Evolutionary conservation across 1,140 invertebrate genomes (phyloP), one percentile per base, ranked within the genome.

Genomic region (Trichogramma pretiosum): DNA sequence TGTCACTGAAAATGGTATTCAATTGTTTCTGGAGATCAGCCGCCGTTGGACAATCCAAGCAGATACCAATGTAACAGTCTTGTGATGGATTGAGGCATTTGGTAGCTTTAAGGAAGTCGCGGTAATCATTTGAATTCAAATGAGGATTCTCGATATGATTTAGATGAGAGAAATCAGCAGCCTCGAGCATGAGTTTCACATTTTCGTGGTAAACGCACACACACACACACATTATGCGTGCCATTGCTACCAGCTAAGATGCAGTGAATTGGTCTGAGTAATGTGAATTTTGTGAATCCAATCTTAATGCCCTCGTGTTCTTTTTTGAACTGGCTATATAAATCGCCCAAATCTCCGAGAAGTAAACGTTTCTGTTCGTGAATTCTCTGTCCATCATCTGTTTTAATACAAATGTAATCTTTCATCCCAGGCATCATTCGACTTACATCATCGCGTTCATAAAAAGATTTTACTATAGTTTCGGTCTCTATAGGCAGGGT

Each of bases 391-490:
- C 42, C 28, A 19, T n/a, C n/a, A n/a, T n/a, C n/a, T n/a, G n/a
- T n/a, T n/a, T n/a, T n/a, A n/a, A n/a, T n/a, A n/a, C n/a, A 40
- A 35, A 51, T 37, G 13, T 35, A 46, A 32, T 52, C 50, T n/a
- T 43, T 47, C 13, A 32, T 35, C 19, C 50, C 50, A 11, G 45
- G 38, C 39, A 52, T 52, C 3, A 44, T 28, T 16, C 50, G 46
- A 11, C 45, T 52, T 24, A 41, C 32, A 23, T 51, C 38, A 10
- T 51, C 49, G 5, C 14, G 35, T 13, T 39, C 33, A 16, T 51
- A 46, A 39, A 46, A 51, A 3, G 39, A 9, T 19, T 46, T 51
- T n/a, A 46, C 43, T n/a, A n/a, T n/a, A n/a, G n/a, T n/a, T n/a
- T n/a, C n/a, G n/a, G n/a, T n/a, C n/a, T n/a, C n/a, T n/a, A n/a